These are phyloP conservation scores for Mizuhopecten yessoensis DNA, from an alignment of 1,140 invertebrate species.

Conservation along the genomic window DNA sequence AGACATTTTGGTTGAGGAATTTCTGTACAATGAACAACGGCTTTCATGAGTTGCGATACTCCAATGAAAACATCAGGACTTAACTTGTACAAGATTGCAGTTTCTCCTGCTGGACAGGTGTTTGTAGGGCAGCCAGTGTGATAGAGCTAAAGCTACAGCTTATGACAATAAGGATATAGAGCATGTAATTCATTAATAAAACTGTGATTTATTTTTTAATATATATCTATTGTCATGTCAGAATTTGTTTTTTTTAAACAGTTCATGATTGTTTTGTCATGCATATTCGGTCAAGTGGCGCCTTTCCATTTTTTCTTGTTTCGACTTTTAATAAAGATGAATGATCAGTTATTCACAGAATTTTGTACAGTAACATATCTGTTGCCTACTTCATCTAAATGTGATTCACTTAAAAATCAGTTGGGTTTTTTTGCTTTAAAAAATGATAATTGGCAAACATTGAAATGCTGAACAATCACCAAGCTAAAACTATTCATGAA, in stretches of 20 bases:
- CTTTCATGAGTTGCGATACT: background rate
- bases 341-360: background rate
- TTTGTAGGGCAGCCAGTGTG: background rate
- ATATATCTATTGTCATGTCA: background rate
- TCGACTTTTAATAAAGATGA: background rate
- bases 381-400: background rate
- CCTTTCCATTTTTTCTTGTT: background rate
- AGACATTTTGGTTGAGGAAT: background rate
- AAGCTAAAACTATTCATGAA: no score
- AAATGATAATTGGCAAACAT: background rate
- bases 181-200: background rate
- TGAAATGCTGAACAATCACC: no score
- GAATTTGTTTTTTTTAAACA: background rate
- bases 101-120: background rate
- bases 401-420: background rate
- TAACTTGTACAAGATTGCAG: background rate
- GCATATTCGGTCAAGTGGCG: background rate
- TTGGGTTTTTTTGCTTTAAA: background rate
- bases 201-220: constrained; percentile 2
- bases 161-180: no score
- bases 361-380: background rate
- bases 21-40: background rate
- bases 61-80: background rate
- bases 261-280: background rate
- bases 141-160: background rate